Conservation (phyloP, 2,888 invertebrate species). For the Melolontha melolontha region DNA sequence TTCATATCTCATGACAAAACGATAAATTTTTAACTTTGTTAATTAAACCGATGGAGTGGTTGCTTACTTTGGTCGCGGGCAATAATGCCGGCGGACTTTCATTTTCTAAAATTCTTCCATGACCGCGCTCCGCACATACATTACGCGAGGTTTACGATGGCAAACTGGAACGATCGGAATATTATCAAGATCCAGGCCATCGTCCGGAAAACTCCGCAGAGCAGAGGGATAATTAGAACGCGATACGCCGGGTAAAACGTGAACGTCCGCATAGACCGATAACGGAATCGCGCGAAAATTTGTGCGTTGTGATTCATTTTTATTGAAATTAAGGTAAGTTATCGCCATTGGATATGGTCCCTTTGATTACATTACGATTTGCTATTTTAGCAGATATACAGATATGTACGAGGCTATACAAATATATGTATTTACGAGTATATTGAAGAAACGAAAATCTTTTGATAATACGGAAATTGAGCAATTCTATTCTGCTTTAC, state of each 20-base stretch:
- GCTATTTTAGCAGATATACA: constrained; percentile 8
- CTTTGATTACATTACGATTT: constrained; percentile 28
- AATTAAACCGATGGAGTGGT: constrained; percentile 11
- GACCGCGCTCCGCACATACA: constrained; percentile 24
- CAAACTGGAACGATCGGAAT: constrained; percentile 42
- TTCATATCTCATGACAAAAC: not conserved
- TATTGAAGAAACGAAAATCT: no score
- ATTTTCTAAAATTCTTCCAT: constrained; percentile 45
- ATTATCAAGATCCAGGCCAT: constrained; percentile 53
- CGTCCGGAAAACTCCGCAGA: constrained; percentile 51
- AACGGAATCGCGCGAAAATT: constrained; percentile 30
- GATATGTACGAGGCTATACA: no score
- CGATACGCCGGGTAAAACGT: constrained; percentile 41
- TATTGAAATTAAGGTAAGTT: constrained; percentile 39
- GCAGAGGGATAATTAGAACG: constrained; percentile 33
- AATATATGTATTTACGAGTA: no score
- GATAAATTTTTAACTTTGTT: constrained; percentile 32
- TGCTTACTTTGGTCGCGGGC: constrained; percentile 34
- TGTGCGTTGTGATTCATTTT: constrained; percentile 37
- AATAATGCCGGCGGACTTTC: constrained; percentile 47
- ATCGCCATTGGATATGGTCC: constrained; percentile 25
- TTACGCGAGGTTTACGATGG: constrained; percentile 1
- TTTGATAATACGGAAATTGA: no score
- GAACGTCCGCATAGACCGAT: constrained; percentile 8
- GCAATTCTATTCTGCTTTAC: no score